Conservation (phyloP, 2,113 vertebrate species). For the Erpornis zantholeuca region DNA sequence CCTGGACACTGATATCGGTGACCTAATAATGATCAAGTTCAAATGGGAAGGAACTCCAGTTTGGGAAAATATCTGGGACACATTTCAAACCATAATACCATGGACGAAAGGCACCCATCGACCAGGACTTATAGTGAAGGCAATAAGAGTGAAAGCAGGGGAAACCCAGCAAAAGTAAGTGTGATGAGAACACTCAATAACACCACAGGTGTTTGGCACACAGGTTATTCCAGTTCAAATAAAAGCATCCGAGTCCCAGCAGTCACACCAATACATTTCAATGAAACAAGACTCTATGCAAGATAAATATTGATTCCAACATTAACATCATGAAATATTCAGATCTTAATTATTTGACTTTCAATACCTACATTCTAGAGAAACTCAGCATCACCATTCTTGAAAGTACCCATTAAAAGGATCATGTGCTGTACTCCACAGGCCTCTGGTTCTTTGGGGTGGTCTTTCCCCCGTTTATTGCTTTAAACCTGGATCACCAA, state of each 20-base stretch:
- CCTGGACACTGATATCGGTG: conserved; percentile 85
- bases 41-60: conserved; percentile 81
- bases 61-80: conserved; percentile 87
- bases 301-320: background rate
- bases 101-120: conserved; percentile 69
- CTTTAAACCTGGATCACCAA: background rate
- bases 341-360: background rate
- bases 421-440: background rate
- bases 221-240: background rate
- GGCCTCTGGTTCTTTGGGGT: background rate
- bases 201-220: background rate
- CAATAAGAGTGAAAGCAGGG: conserved; percentile 84
- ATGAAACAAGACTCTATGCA: background rate
- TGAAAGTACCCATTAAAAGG: background rate
- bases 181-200: background rate
- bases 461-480: background rate
- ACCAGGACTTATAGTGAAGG: conserved; percentile 77
- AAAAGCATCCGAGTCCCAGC: background rate
- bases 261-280: background rate
- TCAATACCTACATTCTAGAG: background rate
- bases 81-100: conserved; percentile 81
- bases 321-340: background rate
- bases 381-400: background rate
- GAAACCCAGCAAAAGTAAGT: conserved; percentile 89
- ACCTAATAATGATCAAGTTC: conserved; percentile 83